Evolutionary conservation across 1,140 invertebrate genomes (phyloP), one percentile per base, ranked within the genome.

Genomic region (Conopomorpha cramerella): DNA sequence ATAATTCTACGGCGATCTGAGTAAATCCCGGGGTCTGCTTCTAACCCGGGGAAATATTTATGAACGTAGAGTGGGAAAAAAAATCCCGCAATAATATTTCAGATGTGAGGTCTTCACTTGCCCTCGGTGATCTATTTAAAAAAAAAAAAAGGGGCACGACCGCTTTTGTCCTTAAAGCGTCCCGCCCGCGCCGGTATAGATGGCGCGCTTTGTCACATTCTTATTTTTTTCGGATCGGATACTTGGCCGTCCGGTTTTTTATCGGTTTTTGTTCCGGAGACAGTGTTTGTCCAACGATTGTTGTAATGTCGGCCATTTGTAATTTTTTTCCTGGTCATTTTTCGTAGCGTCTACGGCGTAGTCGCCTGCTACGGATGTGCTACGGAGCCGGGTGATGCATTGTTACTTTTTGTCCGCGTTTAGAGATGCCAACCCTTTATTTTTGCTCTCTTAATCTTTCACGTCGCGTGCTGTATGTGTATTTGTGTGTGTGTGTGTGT

Each of bases 61-160:
- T 72, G 67, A 68, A 72, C 60, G 58, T 57, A 48, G 55, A 61
- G 62, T 57, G 68, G 65, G 71, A 76, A 76, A 74, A 71, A 71
- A 62, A n/a, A n/a, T n/a, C n/a, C n/a, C 70, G 72, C 70, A 71
- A 76, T 76, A 76, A 76, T 72, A 72, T 72, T 76, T 72, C 62
- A 71, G 71, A 65, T 59, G 61, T 43, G 43, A 33, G 56, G 56
- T 68, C 65, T 55, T 71, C 66, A 64, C 64, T 74, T 70, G 53
- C 58, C 58, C 60, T 59, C 48, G 49, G 59, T 70, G 70, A 74
- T 74, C 70, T 74, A 74, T 74, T 74, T 74, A 72, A 74, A 74
- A 74, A 72, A 66, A n/a, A n/a, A n/a, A n/a, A n/a, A n/a, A n/a
- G n/a, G n/a, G n/a, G n/a, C n/a, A n/a, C n/a, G n/a, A n/a, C n/a